Evolutionary conservation across 2,113 vertebrate species (phyloP).

Genomic region (Sylvietta virens): DNA sequence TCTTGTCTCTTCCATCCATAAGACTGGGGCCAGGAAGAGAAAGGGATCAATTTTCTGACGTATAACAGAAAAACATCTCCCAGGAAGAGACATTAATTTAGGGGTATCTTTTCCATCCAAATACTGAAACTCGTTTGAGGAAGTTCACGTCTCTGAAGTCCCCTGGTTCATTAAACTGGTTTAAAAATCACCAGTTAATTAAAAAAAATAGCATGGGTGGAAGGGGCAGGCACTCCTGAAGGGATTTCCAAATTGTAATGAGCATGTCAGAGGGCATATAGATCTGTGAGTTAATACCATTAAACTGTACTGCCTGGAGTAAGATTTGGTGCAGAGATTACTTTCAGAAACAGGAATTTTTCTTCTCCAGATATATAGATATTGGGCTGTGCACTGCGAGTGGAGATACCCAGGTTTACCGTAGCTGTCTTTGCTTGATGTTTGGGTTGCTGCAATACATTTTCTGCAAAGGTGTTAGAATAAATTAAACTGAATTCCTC

Average conservation of each 20-base stretch:
- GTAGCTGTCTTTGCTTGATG: not conserved
- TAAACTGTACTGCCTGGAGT: not conserved
- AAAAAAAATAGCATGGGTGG: not conserved
- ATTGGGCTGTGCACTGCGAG: not conserved
- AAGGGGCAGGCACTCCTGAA: not conserved
- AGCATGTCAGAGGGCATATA: not conserved
- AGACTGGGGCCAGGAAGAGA: not conserved
- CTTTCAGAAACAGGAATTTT: not conserved
- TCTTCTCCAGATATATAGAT: not conserved
- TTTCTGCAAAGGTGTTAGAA: not conserved
- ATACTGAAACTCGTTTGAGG: not conserved
- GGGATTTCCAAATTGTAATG: not conserved
- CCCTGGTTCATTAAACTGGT: not conserved
- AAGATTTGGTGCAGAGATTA: not conserved
- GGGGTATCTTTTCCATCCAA: not conserved
- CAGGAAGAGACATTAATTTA: not conserved
- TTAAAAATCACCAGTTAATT: not conserved
- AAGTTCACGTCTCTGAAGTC: not conserved
- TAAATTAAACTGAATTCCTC: not conserved
- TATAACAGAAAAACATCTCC: not conserved
- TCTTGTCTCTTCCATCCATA: not conserved
- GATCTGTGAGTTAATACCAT: not conserved
- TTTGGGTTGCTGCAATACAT: not conserved
- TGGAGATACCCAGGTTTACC: not conserved
- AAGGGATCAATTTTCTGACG: not conserved